Evolutionary conservation across 2,797 vertebrate genomes (phyloP).

Genomic region (Sus cebifrons): DNA sequence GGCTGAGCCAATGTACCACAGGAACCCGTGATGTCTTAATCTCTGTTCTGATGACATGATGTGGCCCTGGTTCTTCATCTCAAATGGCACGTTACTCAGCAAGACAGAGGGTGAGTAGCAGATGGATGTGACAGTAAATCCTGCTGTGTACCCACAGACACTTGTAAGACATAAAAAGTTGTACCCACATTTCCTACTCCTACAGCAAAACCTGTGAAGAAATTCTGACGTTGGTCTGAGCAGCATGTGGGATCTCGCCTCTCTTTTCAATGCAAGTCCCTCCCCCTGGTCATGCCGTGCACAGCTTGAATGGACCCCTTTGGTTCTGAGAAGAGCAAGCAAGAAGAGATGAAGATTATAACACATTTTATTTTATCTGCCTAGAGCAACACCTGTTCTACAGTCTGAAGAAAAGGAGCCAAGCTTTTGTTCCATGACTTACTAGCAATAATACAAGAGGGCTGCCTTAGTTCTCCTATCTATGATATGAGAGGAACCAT

Average conservation of each 20-base stretch:
- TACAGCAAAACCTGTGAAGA: background rate
- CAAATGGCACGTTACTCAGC: slow-evolving; percentile 62
- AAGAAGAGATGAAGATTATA: background rate
- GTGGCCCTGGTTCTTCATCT: background rate
- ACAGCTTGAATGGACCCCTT: background rate
- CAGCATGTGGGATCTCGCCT: background rate
- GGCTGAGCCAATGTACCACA: rapidly evolving
- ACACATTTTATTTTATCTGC: background rate
- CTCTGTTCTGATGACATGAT: background rate
- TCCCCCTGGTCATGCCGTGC: background rate
- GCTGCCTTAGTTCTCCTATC: background rate
- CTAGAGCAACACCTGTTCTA: background rate
- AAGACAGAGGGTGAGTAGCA: slow-evolving; percentile 37
- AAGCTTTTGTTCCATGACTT: background rate
- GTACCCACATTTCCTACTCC: slow-evolving; percentile 62
- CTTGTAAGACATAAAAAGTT: slow-evolving; percentile 32
- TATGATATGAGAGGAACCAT: background rate
- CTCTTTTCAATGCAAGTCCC: background rate
- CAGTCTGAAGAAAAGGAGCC: background rate
- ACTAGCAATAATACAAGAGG: background rate
- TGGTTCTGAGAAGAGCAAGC: background rate
- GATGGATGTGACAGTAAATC: slow-evolving; percentile 62
- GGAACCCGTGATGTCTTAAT: background rate
- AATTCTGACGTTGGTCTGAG: background rate
- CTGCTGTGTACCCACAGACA: slow-evolving; percentile 66